Conservation (phyloP, 2,888 invertebrate genomes). For the Tenodera sinensis region DNA sequence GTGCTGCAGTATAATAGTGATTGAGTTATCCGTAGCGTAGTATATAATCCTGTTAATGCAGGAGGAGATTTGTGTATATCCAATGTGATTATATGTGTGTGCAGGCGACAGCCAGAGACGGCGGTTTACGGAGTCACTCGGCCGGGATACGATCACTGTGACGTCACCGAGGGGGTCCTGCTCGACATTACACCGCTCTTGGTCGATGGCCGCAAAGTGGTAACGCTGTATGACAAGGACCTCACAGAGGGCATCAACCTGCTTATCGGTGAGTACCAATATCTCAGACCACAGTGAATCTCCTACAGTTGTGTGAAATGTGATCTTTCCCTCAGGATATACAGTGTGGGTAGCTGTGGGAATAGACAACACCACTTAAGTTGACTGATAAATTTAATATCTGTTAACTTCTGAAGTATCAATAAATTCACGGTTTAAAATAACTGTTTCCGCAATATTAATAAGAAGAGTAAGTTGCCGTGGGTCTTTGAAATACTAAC, state of each 20-base stretch:
- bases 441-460: too few species aligned
- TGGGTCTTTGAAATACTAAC: too few species aligned
- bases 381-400: too few species aligned
- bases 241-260: slow-evolving; percentile 69
- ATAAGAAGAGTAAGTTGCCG: too few species aligned
- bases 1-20: not conserved
- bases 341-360: too few species aligned
- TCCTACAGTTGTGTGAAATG: too few species aligned
- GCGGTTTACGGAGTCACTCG: slow-evolving; percentile 68
- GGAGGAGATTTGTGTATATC: not conserved
- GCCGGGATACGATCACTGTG: slow-evolving; percentile 67
- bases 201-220: slow-evolving; percentile 61
- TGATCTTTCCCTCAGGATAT: too few species aligned
- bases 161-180: slow-evolving; percentile 64
- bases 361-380: too few species aligned
- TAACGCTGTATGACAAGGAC: slow-evolving; percentile 70
- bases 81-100: not conserved
- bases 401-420: too few species aligned
- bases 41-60: not conserved
- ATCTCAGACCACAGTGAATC: too few species aligned
- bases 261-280: slow-evolving; percentile 58
- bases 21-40: not conserved
- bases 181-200: slow-evolving; percentile 66
- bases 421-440: too few species aligned
- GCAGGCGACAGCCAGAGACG: slow-evolving; percentile 51